Conservation (phyloP, 1,140 invertebrate genomes). For the Camponotus floridanus region DNA sequence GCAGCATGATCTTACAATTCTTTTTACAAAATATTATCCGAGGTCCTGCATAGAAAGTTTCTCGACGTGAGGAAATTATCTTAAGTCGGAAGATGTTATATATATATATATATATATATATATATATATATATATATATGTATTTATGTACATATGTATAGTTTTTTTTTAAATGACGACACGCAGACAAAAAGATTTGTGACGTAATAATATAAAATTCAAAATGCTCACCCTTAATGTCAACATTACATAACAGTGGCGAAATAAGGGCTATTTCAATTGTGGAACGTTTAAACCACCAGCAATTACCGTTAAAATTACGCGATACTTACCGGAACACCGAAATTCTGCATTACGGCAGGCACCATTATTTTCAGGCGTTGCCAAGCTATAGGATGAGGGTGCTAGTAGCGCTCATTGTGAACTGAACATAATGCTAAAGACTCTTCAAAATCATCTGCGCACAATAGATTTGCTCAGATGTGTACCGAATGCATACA, state of each 20-base stretch:
- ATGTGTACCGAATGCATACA: slow-evolving; percentile 15
- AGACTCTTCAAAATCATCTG: slow-evolving; percentile 69
- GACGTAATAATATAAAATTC: slow-evolving; percentile 51
- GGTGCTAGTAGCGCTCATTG: slow-evolving; percentile 64
- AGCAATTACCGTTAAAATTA: slow-evolving; percentile 81
- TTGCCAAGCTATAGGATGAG: slow-evolving; percentile 43
- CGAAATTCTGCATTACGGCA: slow-evolving; percentile 81
- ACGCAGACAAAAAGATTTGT: not conserved
- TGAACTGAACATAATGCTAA: slow-evolving; percentile 65
- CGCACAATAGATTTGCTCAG: slow-evolving; percentile 54
- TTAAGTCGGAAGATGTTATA: not conserved
- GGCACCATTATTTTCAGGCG: slow-evolving; percentile 80
- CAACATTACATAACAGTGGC: slow-evolving; percentile 15
- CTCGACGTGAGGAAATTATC: slow-evolving; percentile 11
- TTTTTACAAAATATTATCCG: slow-evolving; percentile 31
- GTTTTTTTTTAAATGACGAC: not conserved
- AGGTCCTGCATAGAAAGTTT: not conserved
- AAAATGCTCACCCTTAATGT: not conserved
- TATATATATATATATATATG: no score
- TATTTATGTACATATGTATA: not conserved
- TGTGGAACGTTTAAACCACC: slow-evolving; percentile 76
- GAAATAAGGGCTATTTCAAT: slow-evolving; percentile 80
- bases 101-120: no score
- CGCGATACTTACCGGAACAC: slow-evolving; percentile 80
- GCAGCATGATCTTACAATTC: not conserved